Conservation (phyloP, 2,888 invertebrate species). For the Argynnis bischoffii region DNA sequence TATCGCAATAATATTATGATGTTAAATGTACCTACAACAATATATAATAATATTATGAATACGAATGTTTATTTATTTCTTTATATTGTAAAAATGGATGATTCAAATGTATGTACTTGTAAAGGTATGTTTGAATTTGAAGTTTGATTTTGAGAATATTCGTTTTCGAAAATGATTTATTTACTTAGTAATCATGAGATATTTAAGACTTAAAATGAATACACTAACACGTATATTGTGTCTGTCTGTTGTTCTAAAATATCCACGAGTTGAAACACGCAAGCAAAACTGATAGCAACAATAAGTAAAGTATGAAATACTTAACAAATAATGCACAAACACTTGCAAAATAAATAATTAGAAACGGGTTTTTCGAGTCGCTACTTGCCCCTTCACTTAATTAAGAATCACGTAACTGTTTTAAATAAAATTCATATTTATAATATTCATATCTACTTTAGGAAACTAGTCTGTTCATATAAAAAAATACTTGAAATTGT, state of each 20-base stretch:
- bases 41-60: too few species aligned
- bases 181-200: too few species aligned
- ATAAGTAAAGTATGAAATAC: neutral
- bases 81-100: too few species aligned
- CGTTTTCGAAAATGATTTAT: too few species aligned
- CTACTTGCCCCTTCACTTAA: neutral
- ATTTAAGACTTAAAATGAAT: too few species aligned
- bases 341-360: slow-evolving; percentile 2
- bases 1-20: too few species aligned
- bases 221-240: too few species aligned
- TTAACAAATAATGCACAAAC: neutral
- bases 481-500: neutral
- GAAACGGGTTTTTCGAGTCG: slow-evolving; percentile 4
- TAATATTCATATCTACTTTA: neutral
- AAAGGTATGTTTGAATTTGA: too few species aligned
- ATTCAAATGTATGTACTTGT: too few species aligned
- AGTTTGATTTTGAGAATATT: too few species aligned
- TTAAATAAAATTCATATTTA: slow-evolving; percentile 7
- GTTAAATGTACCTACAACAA: too few species aligned
- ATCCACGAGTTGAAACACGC: neutral
- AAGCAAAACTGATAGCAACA: neutral
- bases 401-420: neutral
- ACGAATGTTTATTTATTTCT: too few species aligned
- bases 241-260: neutral
- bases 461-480: neutral